Conservation (phyloP, 37 sponge, comb jelly and placozoan species). For the Mnemiopsis leidyi region DNA sequence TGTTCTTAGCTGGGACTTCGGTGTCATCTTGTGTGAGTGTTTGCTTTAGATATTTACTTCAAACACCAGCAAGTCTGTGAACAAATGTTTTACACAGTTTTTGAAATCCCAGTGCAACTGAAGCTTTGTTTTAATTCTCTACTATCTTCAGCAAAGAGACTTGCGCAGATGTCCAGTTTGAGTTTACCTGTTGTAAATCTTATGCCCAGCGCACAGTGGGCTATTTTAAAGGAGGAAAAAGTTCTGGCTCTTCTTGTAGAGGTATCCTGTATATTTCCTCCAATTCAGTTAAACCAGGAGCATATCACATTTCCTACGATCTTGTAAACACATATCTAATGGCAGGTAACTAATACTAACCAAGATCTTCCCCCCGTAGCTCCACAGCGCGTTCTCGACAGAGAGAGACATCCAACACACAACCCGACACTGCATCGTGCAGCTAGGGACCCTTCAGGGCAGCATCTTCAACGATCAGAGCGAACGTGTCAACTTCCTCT, state of each 20-base stretch:
- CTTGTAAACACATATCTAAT: too few species aligned
- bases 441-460: slow-evolving; percentile 57
- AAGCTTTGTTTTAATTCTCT: too few species aligned
- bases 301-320: too few species aligned
- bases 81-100: too few species aligned
- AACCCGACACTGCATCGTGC: slow-evolving; percentile 14
- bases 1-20: slow-evolving; percentile 59
- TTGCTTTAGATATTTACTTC: background rate
- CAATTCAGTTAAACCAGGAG: too few species aligned
- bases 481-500: slow-evolving; percentile 28
- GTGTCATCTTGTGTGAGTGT: slow-evolving; percentile 15
- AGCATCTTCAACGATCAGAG: background rate
- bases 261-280: background rate
- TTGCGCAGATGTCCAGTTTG: slow-evolving; percentile 20
- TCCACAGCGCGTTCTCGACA: background rate
- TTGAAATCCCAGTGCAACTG: too few species aligned
- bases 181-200: slow-evolving; percentile 13
- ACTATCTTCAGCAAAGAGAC: slow-evolving; percentile 32
- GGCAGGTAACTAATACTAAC: too few species aligned
- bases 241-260: slow-evolving; percentile 4
- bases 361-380: slow-evolving; percentile 14
- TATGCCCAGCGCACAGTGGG: background rate
- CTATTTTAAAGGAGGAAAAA: background rate
- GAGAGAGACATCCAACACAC: background rate
- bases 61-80: background rate